phyloP scores from a whole-genome alignment of 1,140 invertebrate species.

The Piezodorus guildinii region DNA sequence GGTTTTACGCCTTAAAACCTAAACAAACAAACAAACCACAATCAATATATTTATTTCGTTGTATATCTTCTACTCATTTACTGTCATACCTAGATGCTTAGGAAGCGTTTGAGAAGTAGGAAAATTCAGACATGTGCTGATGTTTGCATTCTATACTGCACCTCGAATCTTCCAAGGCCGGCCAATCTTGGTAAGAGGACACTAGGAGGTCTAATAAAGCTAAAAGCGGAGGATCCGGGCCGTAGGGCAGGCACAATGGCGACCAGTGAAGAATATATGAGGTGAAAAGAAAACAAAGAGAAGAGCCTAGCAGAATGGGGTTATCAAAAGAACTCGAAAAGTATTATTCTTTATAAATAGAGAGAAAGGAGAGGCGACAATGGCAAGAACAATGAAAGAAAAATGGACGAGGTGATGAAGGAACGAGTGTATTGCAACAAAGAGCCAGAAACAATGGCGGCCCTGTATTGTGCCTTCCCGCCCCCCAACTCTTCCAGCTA shows the following conservation, averaged over 20 bases:
- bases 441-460: slow-evolving; percentile 25
- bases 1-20: no score
- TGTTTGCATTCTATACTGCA: no score
- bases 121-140: no score
- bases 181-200: no score
- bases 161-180: no score
- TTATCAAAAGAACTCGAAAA: slow-evolving; percentile 30
- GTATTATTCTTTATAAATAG: slow-evolving; percentile 29
- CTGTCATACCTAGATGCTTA: no score
- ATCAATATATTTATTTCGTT: no score
- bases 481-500: neutral
- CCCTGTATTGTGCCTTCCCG: neutral
- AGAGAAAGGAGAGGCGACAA: slow-evolving; percentile 25
- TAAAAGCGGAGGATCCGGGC: slow-evolving; percentile 18
- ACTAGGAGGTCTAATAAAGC: slow-evolving; percentile 19
- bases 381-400: slow-evolving; percentile 29
- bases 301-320: slow-evolving; percentile 25
- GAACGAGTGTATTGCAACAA: slow-evolving; percentile 26
- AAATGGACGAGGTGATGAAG: slow-evolving; percentile 26
- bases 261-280: slow-evolving; percentile 28
- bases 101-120: no score
- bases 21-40: no score
- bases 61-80: no score
- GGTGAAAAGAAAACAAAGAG: slow-evolving; percentile 29
- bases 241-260: slow-evolving; percentile 18